A percentile compares a stretch with the other conserved stretches of the same genome.
Conservation (phyloP, 2,888 invertebrate species). For the Ophion slaviceki region DNA sequence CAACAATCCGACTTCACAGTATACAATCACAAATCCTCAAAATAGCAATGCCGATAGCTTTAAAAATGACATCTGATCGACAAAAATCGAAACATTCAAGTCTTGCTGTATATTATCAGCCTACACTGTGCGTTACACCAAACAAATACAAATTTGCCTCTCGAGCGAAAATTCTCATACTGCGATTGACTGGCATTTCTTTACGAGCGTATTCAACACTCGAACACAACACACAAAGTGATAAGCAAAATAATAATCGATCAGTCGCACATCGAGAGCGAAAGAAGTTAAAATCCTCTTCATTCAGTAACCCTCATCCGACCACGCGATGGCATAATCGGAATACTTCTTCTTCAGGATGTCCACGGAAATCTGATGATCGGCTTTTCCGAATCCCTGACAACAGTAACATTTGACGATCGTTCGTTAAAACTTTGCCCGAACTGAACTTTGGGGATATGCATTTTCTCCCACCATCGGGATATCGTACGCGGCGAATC, state of each 20-base stretch:
- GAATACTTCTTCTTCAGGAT: slow-evolving; percentile 90
- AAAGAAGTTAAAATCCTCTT: neutral
- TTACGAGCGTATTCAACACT: no score
- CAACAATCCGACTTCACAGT: slow-evolving; percentile 1
- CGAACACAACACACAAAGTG: neutral
- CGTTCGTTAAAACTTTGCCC: slow-evolving; percentile 11
- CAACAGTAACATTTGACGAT: slow-evolving; percentile 70
- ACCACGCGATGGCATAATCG: slow-evolving; percentile 91
- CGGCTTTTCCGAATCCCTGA: slow-evolving; percentile 95
- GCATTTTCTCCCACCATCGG: neutral
- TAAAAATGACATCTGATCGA: neutral
- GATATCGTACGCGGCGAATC: neutral
- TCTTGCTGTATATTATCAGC: neutral
- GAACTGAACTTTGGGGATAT: neutral
- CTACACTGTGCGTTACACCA: neutral
- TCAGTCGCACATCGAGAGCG: neutral
- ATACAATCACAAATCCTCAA: neutral
- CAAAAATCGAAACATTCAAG: neutral
- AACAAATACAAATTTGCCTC: neutral
- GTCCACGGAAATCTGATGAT: slow-evolving; percentile 91
- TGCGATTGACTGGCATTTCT: neutral
- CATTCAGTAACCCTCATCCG: slow-evolving; percentile 91
- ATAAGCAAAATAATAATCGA: neutral
- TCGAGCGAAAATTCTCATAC: neutral
- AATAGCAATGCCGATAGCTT: neutral